These are phyloP conservation scores for Athalia circularis DNA, from an alignment of 2,888 invertebrate genomes.

Conservation along the genomic window DNA sequence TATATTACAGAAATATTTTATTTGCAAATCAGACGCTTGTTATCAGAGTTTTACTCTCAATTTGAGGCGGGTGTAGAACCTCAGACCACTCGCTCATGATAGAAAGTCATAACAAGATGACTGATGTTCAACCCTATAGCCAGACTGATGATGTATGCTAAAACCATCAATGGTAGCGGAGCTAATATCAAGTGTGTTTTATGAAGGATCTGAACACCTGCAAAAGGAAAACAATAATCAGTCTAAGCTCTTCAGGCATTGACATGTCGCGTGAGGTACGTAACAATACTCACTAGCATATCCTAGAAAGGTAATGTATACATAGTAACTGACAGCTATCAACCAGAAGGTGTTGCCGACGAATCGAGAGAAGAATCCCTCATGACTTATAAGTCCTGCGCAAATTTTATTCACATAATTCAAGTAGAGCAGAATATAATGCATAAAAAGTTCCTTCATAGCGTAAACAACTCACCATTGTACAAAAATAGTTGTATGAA, in stretches of 20 bases:
- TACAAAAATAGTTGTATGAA: slow-evolving; percentile 93
- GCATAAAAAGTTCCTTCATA: no score
- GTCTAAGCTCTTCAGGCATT: slow-evolving; percentile 38
- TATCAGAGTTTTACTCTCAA: slow-evolving; percentile 11
- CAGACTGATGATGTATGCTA: slow-evolving; percentile 87
- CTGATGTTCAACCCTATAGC: slow-evolving; percentile 90
- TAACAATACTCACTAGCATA: slow-evolving; percentile 87
- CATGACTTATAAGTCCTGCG: slow-evolving; percentile 86
- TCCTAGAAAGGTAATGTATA: slow-evolving; percentile 98
- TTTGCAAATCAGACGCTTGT: slow-evolving; percentile 18
- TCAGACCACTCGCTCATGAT: slow-evolving; percentile 86
- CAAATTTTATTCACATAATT: slow-evolving; percentile 56
- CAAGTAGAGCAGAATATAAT: no score
- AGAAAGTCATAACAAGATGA: slow-evolving; percentile 87
- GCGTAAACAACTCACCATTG: slow-evolving; percentile 78
- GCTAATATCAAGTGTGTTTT: slow-evolving; percentile 90
- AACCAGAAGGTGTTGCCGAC: slow-evolving; percentile 97
- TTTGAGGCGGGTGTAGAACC: slow-evolving; percentile 7
- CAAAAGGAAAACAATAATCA: slow-evolving; percentile 64
- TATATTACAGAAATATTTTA: slow-evolving; percentile 35
- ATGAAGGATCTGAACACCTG: slow-evolving; percentile 91
- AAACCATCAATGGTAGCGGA: slow-evolving; percentile 85
- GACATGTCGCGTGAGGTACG: slow-evolving; percentile 3
- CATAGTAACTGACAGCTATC: slow-evolving; percentile 91
- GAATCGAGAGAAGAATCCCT: slow-evolving; percentile 86